These are phyloP conservation scores for Anthoptus insignis DNA, from an alignment of 2,888 invertebrate genomes.

Conservation along the genomic window DNA sequence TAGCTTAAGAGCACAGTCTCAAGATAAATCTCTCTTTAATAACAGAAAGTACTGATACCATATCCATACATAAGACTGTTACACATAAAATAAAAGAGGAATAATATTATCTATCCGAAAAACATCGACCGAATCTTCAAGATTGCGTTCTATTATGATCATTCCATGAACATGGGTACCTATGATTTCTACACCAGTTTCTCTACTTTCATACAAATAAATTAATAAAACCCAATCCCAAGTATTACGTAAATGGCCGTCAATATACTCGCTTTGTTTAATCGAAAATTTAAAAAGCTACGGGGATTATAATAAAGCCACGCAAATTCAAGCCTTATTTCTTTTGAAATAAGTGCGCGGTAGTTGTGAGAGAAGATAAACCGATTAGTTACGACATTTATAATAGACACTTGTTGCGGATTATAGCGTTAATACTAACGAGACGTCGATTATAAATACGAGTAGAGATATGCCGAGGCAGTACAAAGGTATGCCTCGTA, in stretches of 20 bases:
- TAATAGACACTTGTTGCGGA: constrained; percentile 27
- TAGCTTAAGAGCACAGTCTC: no score
- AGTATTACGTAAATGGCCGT: constrained; percentile 14
- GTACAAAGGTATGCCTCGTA: background rate
- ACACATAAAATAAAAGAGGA: no score
- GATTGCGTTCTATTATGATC: no score
- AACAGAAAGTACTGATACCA: no score
- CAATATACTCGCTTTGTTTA: constrained; percentile 24
- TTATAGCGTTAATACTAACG: constrained; percentile 28
- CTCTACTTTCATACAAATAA: no score
- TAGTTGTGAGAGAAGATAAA: constrained; percentile 11
- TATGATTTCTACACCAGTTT: no score
- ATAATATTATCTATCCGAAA: no score
- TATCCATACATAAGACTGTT: no score
- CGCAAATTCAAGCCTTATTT: background rate
- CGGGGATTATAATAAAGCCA: constrained; percentile 9
- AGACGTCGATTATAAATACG: constrained; percentile 5
- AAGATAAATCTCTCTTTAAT: no score
- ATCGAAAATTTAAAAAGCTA: constrained; percentile 24
- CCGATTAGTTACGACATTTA: constrained; percentile 34
- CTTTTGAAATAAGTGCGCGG: constrained; percentile 2
- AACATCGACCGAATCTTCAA: no score
- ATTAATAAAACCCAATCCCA: background rate
- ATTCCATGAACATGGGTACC: no score
- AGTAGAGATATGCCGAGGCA: background rate